These are phyloP conservation scores for Percopsis transmontana DNA, from an alignment of 2,113 vertebrate genomes.

Conservation along the genomic window DNA sequence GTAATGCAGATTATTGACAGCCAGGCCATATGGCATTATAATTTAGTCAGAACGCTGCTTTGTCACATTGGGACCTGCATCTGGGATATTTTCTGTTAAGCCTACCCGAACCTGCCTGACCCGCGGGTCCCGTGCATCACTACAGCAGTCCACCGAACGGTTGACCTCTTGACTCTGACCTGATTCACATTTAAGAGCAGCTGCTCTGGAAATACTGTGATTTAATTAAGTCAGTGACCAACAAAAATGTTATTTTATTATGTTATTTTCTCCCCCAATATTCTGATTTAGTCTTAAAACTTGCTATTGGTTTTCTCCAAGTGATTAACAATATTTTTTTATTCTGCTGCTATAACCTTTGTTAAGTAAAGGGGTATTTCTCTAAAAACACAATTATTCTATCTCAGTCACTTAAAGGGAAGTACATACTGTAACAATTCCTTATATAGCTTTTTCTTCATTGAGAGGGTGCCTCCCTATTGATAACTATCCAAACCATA, in stretches of 20 bases:
- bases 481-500: no score
- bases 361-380: not conserved
- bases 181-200: not conserved
- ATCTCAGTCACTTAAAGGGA: no score
- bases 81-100: no score
- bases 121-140: no score
- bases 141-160: not conserved
- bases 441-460: no score
- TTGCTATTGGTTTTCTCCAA: conserved; percentile 5
- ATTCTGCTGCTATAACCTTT: not conserved
- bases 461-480: no score
- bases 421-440: no score
- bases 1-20: no score
- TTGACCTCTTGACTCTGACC: conserved; percentile 8
- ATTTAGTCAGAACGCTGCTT: no score
- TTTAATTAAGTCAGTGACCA: conserved; percentile 51
- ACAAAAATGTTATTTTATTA: conserved; percentile 30
- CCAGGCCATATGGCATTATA: no score
- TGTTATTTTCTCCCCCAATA: not conserved
- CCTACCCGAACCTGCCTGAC: no score
- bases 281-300: not conserved
- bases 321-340: conserved; percentile 1
- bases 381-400: not conserved
- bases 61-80: no score
- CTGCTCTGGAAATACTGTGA: conserved; percentile 3